These are phyloP conservation scores for Metalampra italica DNA, from an alignment of 2,888 invertebrate genomes.

Conservation along the genomic window DNA sequence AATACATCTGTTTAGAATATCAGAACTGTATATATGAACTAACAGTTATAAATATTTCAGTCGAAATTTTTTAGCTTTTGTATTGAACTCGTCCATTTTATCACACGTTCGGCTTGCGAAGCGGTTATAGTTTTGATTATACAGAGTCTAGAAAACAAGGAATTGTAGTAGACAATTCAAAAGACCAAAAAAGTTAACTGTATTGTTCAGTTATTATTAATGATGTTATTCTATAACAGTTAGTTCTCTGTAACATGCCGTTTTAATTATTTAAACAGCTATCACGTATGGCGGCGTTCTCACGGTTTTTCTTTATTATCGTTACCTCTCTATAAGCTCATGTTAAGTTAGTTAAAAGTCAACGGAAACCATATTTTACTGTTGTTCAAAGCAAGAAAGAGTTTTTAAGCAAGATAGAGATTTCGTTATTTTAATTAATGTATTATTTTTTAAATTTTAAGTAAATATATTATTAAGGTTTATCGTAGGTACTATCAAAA, in stretches of 20 bases:
- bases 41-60: not conserved
- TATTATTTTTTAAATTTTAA: no score
- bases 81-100: no score
- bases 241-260: not conserved
- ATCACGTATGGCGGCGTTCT: not conserved
- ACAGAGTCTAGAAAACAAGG: no score
- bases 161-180: no score
- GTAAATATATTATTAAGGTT: no score
- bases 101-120: not conserved
- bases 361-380: not conserved
- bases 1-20: constrained; percentile 4
- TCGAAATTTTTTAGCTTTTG: no score
- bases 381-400: not conserved
- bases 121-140: not conserved
- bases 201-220: not conserved
- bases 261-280: not conserved
- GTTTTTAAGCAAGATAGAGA: no score
- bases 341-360: not conserved
- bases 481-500: no score
- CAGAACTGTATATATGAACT: not conserved
- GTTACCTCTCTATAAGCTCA: not conserved
- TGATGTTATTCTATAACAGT: not conserved
- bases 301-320: not conserved
- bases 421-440: no score
- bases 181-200: not conserved